Conservation (phyloP, 2,888 invertebrate species). For the Rhamphomyia laevipes region DNA sequence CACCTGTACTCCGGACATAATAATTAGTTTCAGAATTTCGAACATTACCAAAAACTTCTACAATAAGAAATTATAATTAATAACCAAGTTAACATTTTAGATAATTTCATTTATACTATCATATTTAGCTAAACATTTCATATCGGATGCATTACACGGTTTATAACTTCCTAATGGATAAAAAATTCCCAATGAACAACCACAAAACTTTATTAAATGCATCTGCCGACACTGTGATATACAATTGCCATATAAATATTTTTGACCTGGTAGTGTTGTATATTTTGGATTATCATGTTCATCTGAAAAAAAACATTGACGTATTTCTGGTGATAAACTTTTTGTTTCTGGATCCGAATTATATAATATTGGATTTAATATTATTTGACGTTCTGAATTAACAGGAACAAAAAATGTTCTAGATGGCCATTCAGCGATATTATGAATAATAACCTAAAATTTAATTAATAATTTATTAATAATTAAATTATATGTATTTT, state of each 20-base stretch:
- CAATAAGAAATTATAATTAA: neutral
- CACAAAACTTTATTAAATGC: constrained; percentile 10
- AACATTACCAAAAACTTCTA: neutral
- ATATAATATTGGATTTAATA: constrained; percentile 11
- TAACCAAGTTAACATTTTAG: neutral
- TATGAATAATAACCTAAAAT: constrained; percentile 8
- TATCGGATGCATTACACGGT: constrained; percentile 10
- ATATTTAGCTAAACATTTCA: constrained; percentile 9
- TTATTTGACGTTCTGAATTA: constrained; percentile 9
- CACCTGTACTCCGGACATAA: constrained; percentile 4
- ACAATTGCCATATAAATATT: constrained; percentile 13
- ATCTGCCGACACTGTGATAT: constrained; percentile 12
- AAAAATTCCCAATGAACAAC: constrained; percentile 11
- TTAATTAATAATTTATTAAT: no score
- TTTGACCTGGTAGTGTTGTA: constrained; percentile 9
- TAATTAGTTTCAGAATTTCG: constrained; percentile 3
- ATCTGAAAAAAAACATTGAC: constrained; percentile 12
- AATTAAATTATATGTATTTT: neutral
- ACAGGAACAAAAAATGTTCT: constrained; percentile 9
- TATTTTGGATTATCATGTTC: constrained; percentile 1
- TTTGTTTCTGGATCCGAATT: constrained; percentile 9
- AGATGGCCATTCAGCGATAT: constrained; percentile 13
- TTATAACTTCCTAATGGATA: constrained; percentile 11
- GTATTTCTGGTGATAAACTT: constrained; percentile 6
- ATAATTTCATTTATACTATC: constrained; percentile 7